phyloP scores from a whole-genome alignment of 2,113 vertebrate species.

The Pelodiscus sinensis region DNA sequence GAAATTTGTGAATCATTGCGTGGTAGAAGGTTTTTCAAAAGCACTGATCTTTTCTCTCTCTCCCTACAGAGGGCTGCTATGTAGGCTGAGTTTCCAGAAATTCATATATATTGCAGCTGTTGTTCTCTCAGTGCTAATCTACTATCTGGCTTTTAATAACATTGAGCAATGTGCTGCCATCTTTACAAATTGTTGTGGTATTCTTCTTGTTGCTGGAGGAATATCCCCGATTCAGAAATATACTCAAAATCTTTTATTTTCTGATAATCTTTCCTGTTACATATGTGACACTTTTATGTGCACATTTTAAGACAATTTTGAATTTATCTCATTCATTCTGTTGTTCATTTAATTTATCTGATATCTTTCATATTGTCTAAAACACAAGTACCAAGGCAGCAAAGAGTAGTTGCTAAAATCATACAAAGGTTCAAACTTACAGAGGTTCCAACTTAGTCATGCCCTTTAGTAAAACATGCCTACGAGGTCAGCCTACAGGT shows the following conservation, averaged over 20 bases:
- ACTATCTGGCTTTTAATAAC: not conserved
- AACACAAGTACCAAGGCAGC: not conserved
- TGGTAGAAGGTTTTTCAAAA: not conserved
- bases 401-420: not conserved
- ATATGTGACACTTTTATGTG: not conserved
- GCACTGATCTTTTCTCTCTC: not conserved
- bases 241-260: constrained; percentile 14
- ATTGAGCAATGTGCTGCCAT: not conserved
- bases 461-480: not conserved
- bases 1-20: not conserved
- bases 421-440: not conserved
- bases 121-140: not conserved
- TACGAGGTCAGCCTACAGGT: too few relatives aligned
- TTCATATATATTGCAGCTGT: not conserved
- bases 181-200: not conserved
- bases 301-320: not conserved
- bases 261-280: not conserved
- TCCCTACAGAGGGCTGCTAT: not conserved
- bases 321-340: not conserved
- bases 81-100: not conserved
- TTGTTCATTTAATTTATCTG: not conserved
- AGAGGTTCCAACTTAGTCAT: not conserved
- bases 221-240: constrained; percentile 43
- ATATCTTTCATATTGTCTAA: not conserved
- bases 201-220: constrained; percentile 16